Evolutionary conservation across 2,797 vertebrate species (phyloP), one percentile per base, ranked within the genome.

Genomic region (Gallirallus australis): DNA sequence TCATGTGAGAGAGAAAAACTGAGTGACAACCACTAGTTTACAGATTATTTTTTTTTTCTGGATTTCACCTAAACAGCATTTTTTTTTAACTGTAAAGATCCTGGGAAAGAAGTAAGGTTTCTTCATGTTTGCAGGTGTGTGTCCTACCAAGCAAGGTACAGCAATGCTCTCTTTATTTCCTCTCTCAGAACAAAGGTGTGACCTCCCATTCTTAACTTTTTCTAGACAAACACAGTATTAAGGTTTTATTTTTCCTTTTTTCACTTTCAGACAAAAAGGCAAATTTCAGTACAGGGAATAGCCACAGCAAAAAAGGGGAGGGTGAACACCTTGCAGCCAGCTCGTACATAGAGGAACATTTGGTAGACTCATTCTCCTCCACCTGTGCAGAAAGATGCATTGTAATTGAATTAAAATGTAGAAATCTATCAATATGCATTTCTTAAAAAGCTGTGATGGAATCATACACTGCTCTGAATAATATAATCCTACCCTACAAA

Each of bases 401-500:
- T 96, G 61, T 75, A 97, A 97, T 90, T 91, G 80, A 97, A 96
- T 95, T 94, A 76, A 92, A 94, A 95, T 76, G 59, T 72, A 96
- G 93, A 90, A 60, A 83, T 90, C 87, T 96, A 93, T 94, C 92
- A 96, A 70, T 86, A 90, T 25, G 31, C 40, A 92, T 97, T 96
- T 92, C 71, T 92, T 96, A 80, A 95, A 97, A 95, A 78, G 31
- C 35, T 57, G 77, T 95, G 57, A 85, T 60, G 47, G 72, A 97
- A 96, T 95, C 72, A 94, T 65, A 89, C 50, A 72, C 21, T 78
- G 97, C 80, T 94, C 87, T 40, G 95, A 95, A 91, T 97, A 98
- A 97, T 96, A 65, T 87, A 96, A 95, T 97, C 94, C 73, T 94
- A 94, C 89, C 79, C 84, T 27, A 94, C 89, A 96, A 96, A 97